Conservation (phyloP, 2,797 vertebrate species). For the Molothrus ater region DNA sequence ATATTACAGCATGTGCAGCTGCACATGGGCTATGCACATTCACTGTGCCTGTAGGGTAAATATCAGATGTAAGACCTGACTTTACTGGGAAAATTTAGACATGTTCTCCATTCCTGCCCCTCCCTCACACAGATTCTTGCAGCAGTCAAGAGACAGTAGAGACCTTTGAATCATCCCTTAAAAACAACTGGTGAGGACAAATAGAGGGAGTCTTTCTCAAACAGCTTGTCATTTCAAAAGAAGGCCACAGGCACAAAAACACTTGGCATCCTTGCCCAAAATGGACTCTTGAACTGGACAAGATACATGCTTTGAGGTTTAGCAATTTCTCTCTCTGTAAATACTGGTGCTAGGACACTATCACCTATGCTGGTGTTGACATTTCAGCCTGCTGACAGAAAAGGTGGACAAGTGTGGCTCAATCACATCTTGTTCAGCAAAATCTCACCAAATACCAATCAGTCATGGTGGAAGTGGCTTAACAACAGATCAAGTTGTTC, state of each 20-base stretch:
- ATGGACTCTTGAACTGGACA: constrained; percentile 52
- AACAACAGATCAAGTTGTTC: neutral
- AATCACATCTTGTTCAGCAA: neutral
- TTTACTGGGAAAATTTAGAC: neutral
- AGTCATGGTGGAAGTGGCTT: neutral
- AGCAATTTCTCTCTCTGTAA: constrained; percentile 54
- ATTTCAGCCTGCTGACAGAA: constrained; percentile 4
- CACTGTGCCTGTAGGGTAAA: neutral
- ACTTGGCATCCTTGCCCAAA: neutral
- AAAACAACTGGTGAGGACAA: neutral
- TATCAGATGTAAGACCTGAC: neutral
- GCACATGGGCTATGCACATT: no score
- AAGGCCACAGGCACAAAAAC: neutral
- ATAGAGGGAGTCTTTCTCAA: constrained; percentile 1
- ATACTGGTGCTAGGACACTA: constrained; percentile 42
- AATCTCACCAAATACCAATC: neutral
- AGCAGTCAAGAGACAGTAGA: neutral
- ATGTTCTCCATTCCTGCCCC: neutral
- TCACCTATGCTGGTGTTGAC: constrained; percentile 16
- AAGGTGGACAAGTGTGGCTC: neutral
- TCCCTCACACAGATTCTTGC: neutral
- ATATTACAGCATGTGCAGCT: neutral
- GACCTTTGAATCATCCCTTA: neutral
- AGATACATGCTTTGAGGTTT: constrained; percentile 1
- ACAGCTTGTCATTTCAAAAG: neutral